These are phyloP conservation scores for Apamea monoglypha DNA, from an alignment of 2,888 invertebrate genomes.

Conservation along the genomic window DNA sequence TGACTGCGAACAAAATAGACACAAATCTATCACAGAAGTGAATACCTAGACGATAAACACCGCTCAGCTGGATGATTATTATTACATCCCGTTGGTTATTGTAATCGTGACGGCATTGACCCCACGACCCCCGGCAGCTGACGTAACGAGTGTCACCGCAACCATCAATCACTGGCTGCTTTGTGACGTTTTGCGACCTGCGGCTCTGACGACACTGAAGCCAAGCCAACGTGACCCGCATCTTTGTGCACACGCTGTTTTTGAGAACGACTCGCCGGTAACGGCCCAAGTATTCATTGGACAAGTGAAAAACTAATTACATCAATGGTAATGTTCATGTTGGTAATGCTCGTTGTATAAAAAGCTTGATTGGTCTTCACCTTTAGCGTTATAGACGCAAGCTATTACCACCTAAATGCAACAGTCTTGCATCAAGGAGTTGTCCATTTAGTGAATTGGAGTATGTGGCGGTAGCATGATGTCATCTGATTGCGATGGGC, in stretches of 20 bases:
- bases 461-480: constrained; percentile 77
- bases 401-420: constrained; percentile 53
- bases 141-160: constrained; percentile 86
- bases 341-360: not conserved
- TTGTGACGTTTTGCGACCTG: constrained; percentile 85
- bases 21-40: constrained; percentile 30
- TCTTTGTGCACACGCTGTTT: constrained; percentile 47
- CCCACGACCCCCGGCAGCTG: constrained; percentile 82
- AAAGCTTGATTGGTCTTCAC: constrained; percentile 6
- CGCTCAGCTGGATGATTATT: constrained; percentile 72
- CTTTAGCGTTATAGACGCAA: not conserved
- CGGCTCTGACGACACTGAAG: constrained; percentile 66
- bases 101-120: constrained; percentile 87
- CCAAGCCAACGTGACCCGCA: constrained; percentile 58
- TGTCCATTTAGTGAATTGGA: constrained; percentile 70
- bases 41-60: constrained; percentile 61
- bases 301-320: not conserved
- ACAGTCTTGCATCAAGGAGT: constrained; percentile 66
- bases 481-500: constrained; percentile 85
- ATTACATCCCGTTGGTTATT: constrained; percentile 77
- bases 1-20: not conserved
- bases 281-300: constrained; percentile 8
- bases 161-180: constrained; percentile 86
- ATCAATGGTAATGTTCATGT: not conserved
- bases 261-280: not conserved